phyloP scores from a whole-genome alignment of 92 coral and sea anemone genomes.

The Epizoanthus illoricatus region DNA sequence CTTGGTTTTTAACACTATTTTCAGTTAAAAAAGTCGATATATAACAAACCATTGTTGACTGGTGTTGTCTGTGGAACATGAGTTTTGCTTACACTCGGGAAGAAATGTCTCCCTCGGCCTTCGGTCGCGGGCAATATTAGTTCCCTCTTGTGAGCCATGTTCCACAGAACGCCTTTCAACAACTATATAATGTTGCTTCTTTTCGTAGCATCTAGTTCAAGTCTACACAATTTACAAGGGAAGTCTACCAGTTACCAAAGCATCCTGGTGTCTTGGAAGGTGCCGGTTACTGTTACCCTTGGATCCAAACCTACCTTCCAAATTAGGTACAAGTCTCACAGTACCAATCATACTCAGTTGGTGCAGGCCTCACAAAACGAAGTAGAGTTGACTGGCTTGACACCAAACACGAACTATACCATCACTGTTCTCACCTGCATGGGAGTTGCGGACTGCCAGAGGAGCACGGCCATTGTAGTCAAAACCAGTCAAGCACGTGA shows the following conservation, averaged over 20 bases:
- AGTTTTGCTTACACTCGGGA: too few relatives aligned
- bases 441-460: not conserved
- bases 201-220: too few relatives aligned
- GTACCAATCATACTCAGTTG: not conserved
- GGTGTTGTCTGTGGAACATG: too few relatives aligned
- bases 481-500: conserved; percentile 7
- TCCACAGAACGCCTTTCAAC: too few relatives aligned
- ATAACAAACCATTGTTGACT: too few relatives aligned
- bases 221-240: not conserved
- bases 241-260: not conserved
- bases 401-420: conserved; percentile 12
- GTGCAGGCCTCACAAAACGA: not conserved
- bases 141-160: too few relatives aligned
- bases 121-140: too few relatives aligned
- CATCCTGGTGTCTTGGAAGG: conserved; percentile 12
- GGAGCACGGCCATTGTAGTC: conserved; percentile 16
- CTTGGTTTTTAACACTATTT: too few relatives aligned
- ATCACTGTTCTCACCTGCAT: not conserved
- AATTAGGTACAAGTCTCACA: not conserved
- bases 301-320: not conserved
- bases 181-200: too few relatives aligned
- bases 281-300: not conserved
- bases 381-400: not conserved
- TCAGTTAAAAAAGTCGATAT: too few relatives aligned
- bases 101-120: too few relatives aligned